A percentile compares a stretch with the other conserved stretches of the same genome.
These are phyloP conservation scores for Epinephelus moara DNA, from an alignment of 2,113 vertebrate genomes.

Conservation along the genomic window DNA sequence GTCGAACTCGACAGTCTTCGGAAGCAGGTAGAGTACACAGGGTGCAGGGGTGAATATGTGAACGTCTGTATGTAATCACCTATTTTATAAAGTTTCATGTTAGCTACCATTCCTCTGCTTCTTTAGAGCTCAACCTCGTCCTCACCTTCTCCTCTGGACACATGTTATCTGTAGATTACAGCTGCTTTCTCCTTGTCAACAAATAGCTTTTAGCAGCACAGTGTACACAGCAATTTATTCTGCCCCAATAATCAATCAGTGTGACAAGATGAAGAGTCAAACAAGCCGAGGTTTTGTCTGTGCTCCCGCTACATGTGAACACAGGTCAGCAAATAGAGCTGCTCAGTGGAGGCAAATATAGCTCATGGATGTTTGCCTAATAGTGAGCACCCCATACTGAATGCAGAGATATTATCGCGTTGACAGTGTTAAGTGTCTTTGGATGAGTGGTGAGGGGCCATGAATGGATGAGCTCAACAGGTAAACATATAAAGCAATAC, in stretches of 20 bases:
- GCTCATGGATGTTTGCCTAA: slow-evolving; percentile 54
- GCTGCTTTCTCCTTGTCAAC: slow-evolving; percentile 51
- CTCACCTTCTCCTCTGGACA: neutral
- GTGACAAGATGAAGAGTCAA: slow-evolving; percentile 21
- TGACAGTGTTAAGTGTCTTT: slow-evolving; percentile 43
- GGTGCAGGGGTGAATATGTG: neutral
- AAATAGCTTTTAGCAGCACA: slow-evolving; percentile 18
- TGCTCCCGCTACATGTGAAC: neutral
- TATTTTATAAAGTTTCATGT: neutral
- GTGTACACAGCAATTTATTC: slow-evolving; percentile 40
- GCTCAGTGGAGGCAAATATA: slow-evolving; percentile 9
- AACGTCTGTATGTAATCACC: too few relatives aligned
- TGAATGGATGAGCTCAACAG: slow-evolving; percentile 32
- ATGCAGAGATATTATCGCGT: slow-evolving; percentile 33
- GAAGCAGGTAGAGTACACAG: slow-evolving; percentile 78
- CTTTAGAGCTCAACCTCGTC: neutral
- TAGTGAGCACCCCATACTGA: slow-evolving; percentile 22
- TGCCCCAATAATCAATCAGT: slow-evolving; percentile 51
- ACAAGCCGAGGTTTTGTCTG: slow-evolving; percentile 33
- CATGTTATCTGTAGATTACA: slow-evolving; percentile 38
- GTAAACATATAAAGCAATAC: slow-evolving; percentile 33
- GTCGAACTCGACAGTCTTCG: slow-evolving; percentile 84
- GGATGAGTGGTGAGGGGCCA: slow-evolving; percentile 1
- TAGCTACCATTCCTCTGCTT: neutral
- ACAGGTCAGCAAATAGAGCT: slow-evolving; percentile 1